Percentiles rank a stretch among this genome's conserved stretches.
Evolutionary conservation across 2,797 vertebrate species (phyloP).

Genomic region (Chrysocyon brachyurus): DNA sequence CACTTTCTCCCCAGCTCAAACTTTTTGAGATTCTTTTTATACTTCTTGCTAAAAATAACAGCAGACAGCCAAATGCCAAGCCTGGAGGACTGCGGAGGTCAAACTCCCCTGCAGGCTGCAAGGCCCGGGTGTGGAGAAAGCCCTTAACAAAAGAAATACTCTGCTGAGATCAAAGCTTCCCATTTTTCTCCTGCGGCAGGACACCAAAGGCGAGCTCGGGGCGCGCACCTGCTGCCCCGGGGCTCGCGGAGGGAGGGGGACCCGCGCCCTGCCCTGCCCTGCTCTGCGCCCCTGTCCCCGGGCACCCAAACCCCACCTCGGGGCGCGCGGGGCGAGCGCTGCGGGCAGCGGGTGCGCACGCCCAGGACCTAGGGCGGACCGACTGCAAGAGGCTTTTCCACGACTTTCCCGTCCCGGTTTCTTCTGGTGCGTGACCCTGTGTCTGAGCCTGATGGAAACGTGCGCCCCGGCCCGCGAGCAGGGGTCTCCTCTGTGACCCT

Average conservation of each 20-base stretch:
- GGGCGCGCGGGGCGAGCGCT: background rate
- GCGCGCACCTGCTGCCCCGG: constrained; percentile 9
- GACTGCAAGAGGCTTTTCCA: accelerated
- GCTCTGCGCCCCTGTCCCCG: background rate
- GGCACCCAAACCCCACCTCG: background rate
- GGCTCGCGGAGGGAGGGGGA: background rate
- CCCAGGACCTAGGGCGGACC: background rate
- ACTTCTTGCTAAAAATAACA: background rate
- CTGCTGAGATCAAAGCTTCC: constrained; percentile 42
- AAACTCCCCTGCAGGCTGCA: background rate
- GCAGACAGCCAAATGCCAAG: background rate
- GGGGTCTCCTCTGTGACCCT: background rate
- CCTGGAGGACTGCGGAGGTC: background rate
- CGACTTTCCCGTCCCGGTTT: background rate
- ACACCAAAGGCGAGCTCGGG: background rate
- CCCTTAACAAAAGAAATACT: background rate
- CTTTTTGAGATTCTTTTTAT: background rate
- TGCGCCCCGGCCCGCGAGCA: background rate
- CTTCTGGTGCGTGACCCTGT: accelerated
- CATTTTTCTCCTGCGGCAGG: background rate
- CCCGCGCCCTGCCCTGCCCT: background rate
- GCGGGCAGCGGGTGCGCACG: accelerated
- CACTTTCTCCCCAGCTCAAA: background rate
- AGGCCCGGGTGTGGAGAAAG: background rate
- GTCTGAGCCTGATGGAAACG: background rate